Conservation (phyloP, 2,888 invertebrate species). For the Cephus rjabovi region DNA sequence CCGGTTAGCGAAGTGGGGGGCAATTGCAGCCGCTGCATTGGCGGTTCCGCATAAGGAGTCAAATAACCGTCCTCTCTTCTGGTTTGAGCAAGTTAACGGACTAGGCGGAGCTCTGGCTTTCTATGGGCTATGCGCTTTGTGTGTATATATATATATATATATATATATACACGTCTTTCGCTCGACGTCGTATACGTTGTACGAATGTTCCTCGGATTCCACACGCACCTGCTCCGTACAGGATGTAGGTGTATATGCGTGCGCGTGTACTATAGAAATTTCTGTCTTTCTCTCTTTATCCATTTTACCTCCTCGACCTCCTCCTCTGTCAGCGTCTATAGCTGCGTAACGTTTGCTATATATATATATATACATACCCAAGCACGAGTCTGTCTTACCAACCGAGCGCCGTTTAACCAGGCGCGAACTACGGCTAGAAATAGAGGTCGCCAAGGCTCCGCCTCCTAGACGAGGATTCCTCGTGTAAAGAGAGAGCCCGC, state of each 20-base stretch:
- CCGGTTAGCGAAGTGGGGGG: constrained; percentile 18
- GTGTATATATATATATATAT: constrained; percentile 4
- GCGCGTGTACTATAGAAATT: too few relatives aligned
- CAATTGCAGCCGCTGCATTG: constrained; percentile 36
- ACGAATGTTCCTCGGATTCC: not conserved
- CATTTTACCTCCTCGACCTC: too few relatives aligned
- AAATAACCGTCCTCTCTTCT: constrained; percentile 47
- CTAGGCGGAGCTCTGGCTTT: constrained; percentile 35
- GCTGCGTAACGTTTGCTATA: too few relatives aligned
- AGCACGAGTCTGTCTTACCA: not conserved
- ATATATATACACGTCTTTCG: not conserved
- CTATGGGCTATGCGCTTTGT: constrained; percentile 11
- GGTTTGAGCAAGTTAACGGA: constrained; percentile 23
- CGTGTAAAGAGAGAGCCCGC: constrained; percentile 13
- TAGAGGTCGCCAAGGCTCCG: constrained; percentile 54
- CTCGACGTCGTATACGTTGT: not conserved
- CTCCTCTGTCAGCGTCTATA: too few relatives aligned
- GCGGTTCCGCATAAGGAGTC: constrained; percentile 39
- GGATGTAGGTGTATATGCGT: too few relatives aligned
- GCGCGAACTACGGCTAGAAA: constrained; percentile 46
- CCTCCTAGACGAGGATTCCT: constrained; percentile 53
- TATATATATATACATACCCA: not conserved
- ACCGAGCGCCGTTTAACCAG: constrained; percentile 13
- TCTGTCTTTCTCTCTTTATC: too few relatives aligned
- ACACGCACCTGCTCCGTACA: not conserved